Conservation (phyloP, 2,113 vertebrate genomes). For the Neodontobutis hainanensis region DNA sequence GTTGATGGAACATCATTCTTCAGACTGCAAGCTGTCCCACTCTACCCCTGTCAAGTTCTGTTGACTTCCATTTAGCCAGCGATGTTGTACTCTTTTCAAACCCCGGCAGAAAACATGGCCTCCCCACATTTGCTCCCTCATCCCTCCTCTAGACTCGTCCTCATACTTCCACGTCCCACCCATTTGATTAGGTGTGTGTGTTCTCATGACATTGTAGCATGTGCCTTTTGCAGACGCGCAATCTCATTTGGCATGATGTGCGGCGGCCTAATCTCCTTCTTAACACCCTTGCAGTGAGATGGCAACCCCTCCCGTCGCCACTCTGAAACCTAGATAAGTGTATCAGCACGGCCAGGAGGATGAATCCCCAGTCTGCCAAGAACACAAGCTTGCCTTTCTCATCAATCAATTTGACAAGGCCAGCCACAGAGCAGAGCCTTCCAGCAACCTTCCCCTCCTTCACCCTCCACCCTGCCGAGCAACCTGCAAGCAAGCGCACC, state of each 20-base stretch:
- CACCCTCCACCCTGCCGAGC: constrained; percentile 14
- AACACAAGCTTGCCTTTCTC: constrained; percentile 71
- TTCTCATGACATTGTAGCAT: constrained; percentile 32
- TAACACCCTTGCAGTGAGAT: constrained; percentile 61
- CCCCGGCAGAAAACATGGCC: constrained; percentile 30
- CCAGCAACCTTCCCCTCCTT: constrained; percentile 42
- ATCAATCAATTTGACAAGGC: constrained; percentile 79
- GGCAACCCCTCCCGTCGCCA: constrained; percentile 40
- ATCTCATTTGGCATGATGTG: constrained; percentile 59
- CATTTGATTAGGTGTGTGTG: not conserved
- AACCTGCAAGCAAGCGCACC: not conserved
- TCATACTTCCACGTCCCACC: constrained; percentile 6
- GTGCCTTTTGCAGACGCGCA: constrained; percentile 24
- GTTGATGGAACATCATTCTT: constrained; percentile 31
- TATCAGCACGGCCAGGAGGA: constrained; percentile 72
- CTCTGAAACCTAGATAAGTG: constrained; percentile 69
- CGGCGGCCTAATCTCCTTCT: constrained; percentile 64
- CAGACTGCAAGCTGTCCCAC: constrained; percentile 3
- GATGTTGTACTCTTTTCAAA: constrained; percentile 29
- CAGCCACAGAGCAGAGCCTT: constrained; percentile 60
- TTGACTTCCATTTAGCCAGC: constrained; percentile 21
- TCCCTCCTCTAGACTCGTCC: constrained; percentile 21
- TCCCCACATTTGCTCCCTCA: constrained; percentile 9
- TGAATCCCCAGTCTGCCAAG: constrained; percentile 67
- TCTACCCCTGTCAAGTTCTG: not conserved